Conservation (phyloP, 1,140 invertebrate genomes). For the Oedothorax gibbosus region DNA sequence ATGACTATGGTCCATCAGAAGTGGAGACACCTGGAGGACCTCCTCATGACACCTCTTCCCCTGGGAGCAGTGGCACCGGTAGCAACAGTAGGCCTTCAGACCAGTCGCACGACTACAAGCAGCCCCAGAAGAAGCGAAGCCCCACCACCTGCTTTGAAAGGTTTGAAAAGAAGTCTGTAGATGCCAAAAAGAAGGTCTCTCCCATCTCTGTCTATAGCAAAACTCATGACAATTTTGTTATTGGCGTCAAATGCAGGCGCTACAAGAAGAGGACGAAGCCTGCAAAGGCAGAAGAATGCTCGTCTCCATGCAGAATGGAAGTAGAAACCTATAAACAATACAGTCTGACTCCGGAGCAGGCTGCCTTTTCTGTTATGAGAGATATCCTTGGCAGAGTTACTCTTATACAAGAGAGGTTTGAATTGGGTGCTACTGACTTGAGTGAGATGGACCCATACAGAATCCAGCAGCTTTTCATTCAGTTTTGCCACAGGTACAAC, state of each 20-base stretch:
- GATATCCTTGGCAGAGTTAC: conserved; percentile 27
- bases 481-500: conserved; percentile 40
- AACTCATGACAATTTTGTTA: conserved; percentile 40
- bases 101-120: conserved; percentile 16
- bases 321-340: conserved; percentile 37
- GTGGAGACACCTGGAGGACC: neutral
- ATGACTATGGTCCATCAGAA: conserved; percentile 21
- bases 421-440: conserved; percentile 13
- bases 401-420: conserved; percentile 8
- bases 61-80: neutral
- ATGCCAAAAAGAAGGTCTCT: conserved; percentile 52
- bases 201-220: conserved; percentile 55
- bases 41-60: conserved; percentile 7
- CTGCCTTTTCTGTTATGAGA: conserved; percentile 17
- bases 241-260: conserved; percentile 48
- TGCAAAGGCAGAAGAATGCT: conserved; percentile 5
- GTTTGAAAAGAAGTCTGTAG: conserved; percentile 46
- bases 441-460: conserved; percentile 19
- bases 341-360: conserved; percentile 43
- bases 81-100: neutral
- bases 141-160: conserved; percentile 45
- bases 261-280: conserved; percentile 57
- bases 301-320: conserved; percentile 30
- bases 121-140: conserved; percentile 4
- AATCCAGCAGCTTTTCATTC: conserved; percentile 31